Evolutionary conservation across 1,140 invertebrate species (phyloP).

Genomic region (Delia radicum): DNA sequence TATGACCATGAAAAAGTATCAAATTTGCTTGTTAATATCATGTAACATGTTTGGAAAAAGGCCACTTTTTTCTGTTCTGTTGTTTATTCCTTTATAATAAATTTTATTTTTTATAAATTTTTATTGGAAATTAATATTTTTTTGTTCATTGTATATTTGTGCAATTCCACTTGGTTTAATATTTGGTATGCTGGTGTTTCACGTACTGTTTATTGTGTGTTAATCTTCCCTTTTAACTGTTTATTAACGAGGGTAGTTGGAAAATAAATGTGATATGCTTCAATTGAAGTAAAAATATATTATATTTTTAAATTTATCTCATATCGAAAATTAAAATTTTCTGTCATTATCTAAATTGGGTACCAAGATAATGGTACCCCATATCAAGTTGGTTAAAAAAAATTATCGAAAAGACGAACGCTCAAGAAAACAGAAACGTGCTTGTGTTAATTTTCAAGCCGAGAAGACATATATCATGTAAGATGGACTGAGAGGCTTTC

Average conservation of each 20-base stretch:
- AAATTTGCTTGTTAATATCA: constrained; percentile 2
- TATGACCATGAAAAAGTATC: not conserved
- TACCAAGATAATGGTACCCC: too few species aligned
- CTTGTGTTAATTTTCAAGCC: too few species aligned
- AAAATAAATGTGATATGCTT: too few species aligned
- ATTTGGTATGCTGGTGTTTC: not conserved
- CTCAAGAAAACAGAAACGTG: too few species aligned
- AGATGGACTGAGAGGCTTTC: too few species aligned
- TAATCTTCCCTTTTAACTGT: not conserved
- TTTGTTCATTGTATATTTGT: not conserved
- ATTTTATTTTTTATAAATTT: not conserved
- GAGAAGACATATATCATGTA: too few species aligned
- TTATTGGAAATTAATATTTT: not conserved
- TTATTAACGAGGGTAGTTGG: not conserved
- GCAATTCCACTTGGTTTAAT: not conserved
- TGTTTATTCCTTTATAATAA: not conserved
- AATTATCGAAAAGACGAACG: too few species aligned
- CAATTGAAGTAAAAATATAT: too few species aligned
- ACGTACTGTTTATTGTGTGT: not conserved
- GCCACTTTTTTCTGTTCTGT: not conserved
- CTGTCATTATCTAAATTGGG: too few species aligned
- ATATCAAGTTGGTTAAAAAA: too few species aligned
- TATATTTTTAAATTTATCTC: too few species aligned
- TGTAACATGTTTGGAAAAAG: not conserved
- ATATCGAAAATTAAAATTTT: too few species aligned